Evolutionary conservation across 2,113 vertebrate genomes (phyloP).

Genomic region (Ia io): DNA sequence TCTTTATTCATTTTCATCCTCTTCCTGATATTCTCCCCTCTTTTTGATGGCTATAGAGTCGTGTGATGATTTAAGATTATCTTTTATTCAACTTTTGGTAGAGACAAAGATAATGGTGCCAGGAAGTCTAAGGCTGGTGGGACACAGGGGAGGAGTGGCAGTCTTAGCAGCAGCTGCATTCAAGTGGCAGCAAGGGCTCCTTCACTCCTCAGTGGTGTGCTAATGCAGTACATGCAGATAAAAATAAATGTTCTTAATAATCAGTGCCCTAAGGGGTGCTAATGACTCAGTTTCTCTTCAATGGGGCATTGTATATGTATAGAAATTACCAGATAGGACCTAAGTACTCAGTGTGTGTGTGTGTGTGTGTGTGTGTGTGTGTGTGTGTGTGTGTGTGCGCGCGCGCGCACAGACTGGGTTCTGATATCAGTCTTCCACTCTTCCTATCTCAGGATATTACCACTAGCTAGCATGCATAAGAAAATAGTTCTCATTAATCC

Average conservation of each 20-base stretch:
- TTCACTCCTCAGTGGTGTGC: neutral
- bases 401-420: accelerated
- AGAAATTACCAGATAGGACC: neutral
- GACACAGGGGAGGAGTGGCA: neutral
- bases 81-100: neutral
- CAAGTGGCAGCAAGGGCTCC: neutral
- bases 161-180: no score
- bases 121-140: neutral
- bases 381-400: neutral
- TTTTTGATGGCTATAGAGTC: neutral
- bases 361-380: neutral
- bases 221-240: neutral
- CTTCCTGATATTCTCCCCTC: neutral
- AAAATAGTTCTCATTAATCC: neutral
- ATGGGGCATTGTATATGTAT: neutral
- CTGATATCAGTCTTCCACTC: neutral
- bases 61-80: neutral
- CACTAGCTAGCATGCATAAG: neutral
- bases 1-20: neutral
- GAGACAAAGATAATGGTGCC: neutral
- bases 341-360: accelerated
- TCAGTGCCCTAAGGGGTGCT: neutral
- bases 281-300: neutral
- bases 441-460: neutral
- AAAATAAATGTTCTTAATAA: neutral